Conservation (phyloP, 2,888 invertebrate genomes). For the Sinotaia quadrata region DNA sequence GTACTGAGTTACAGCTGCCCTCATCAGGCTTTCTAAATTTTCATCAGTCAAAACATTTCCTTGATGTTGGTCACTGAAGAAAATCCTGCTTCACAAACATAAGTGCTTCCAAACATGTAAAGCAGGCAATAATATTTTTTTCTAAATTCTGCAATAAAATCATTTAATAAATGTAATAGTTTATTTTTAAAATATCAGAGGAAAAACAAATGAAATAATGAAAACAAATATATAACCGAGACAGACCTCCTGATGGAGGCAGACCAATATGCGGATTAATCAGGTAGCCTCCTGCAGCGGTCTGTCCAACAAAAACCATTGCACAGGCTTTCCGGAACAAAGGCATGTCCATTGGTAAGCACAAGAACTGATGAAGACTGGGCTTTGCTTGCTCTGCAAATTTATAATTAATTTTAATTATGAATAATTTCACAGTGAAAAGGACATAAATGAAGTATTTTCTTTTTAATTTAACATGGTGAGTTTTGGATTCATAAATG, state of each 20-base stretch:
- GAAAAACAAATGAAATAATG: background rate
- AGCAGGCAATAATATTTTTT: too few relatives aligned
- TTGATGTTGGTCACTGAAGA: too few relatives aligned
- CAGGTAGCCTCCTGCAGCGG: constrained; percentile 74
- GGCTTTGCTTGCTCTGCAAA: constrained; percentile 60
- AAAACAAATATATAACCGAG: background rate
- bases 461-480: too few relatives aligned
- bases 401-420: background rate
- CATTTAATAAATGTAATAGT: background rate
- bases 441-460: background rate
- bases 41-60: too few relatives aligned
- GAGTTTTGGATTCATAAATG: too few relatives aligned
- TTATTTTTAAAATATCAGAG: background rate
- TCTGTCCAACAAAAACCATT: constrained; percentile 56
- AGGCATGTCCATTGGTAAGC: constrained; percentile 81
- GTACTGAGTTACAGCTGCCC: too few relatives aligned
- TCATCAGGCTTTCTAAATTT: too few relatives aligned
- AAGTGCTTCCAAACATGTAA: too few relatives aligned
- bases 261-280: constrained; percentile 84
- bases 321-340: constrained; percentile 83
- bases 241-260: constrained; percentile 69
- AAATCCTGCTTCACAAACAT: too few relatives aligned
- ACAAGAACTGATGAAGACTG: constrained; percentile 81
- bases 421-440: background rate
- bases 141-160: too few relatives aligned